Evolutionary conservation across 2,113 vertebrate genomes (phyloP).

Genomic region (Myanophis thanlyinensis): DNA sequence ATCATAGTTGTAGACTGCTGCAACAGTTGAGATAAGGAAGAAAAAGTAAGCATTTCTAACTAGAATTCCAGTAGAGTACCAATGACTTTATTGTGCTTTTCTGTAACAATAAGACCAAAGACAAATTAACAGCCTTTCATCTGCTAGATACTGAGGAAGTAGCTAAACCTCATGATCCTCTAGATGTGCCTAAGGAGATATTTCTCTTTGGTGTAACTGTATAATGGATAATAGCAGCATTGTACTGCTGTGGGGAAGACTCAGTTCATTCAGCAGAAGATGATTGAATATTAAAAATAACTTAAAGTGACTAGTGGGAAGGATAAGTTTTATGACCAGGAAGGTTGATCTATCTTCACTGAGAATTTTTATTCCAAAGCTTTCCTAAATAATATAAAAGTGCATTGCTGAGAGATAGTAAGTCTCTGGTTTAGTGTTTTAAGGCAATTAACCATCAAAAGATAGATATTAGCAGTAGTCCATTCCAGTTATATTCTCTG

Average conservation of each 20-base stretch:
- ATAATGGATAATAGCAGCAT: not conserved
- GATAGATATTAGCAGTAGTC: not conserved
- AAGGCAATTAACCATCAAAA: not conserved
- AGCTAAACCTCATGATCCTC: not conserved
- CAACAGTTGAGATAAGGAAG: not conserved
- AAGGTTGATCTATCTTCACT: not conserved
- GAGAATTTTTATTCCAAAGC: not conserved
- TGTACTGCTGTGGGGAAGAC: not conserved
- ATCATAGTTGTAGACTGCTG: not conserved
- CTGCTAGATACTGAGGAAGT: not conserved
- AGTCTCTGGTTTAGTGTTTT: not conserved
- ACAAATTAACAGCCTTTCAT: not conserved
- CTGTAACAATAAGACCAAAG: not conserved
- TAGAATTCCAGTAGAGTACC: not conserved
- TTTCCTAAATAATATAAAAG: not conserved
- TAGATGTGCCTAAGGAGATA: not conserved
- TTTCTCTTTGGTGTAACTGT: not conserved
- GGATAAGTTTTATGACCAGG: not conserved
- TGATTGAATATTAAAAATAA: not conserved
- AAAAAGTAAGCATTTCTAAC: not conserved
- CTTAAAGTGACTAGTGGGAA: not conserved
- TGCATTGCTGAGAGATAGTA: not conserved
- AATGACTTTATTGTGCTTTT: not conserved
- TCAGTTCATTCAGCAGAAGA: not conserved
- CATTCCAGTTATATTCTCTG: not conserved